Evolutionary conservation across 2,113 vertebrate genomes (phyloP).

Genomic region (Rhadina sibilatrix): DNA sequence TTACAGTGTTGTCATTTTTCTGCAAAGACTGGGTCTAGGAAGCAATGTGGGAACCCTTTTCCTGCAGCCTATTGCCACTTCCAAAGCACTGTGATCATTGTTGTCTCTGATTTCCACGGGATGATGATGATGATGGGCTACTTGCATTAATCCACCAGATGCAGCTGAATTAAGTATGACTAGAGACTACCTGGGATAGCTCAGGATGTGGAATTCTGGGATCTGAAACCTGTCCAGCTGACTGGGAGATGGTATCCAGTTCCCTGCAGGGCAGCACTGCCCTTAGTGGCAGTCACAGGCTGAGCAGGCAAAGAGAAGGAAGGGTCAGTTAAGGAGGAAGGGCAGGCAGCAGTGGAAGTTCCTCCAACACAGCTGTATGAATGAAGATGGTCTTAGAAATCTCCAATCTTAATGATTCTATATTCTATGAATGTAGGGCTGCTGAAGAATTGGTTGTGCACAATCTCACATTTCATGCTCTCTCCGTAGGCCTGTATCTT

Average conservation of each 20-base stretch:
- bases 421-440: not conserved
- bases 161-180: not conserved
- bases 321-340: not conserved
- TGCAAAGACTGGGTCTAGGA: not conserved
- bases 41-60: not conserved
- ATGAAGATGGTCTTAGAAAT: not conserved
- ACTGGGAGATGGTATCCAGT: not conserved
- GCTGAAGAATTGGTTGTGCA: not conserved
- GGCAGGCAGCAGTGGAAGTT: not conserved
- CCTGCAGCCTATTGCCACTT: not conserved
- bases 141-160: not conserved
- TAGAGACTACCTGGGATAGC: not conserved
- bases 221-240: not conserved
- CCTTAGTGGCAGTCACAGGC: not conserved
- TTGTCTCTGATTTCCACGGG: not conserved
- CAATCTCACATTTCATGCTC: not conserved
- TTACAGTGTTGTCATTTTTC: not conserved
- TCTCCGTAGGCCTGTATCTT: conserved; percentile 89
- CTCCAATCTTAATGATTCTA: no score
- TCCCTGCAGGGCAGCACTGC: not conserved
- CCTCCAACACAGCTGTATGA: not conserved
- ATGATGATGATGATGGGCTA: not conserved
- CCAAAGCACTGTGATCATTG: not conserved
- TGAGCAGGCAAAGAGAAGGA: not conserved
- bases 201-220: not conserved